Evolutionary conservation across 2,113 vertebrate genomes (phyloP).

Genomic region (Channa argus): DNA sequence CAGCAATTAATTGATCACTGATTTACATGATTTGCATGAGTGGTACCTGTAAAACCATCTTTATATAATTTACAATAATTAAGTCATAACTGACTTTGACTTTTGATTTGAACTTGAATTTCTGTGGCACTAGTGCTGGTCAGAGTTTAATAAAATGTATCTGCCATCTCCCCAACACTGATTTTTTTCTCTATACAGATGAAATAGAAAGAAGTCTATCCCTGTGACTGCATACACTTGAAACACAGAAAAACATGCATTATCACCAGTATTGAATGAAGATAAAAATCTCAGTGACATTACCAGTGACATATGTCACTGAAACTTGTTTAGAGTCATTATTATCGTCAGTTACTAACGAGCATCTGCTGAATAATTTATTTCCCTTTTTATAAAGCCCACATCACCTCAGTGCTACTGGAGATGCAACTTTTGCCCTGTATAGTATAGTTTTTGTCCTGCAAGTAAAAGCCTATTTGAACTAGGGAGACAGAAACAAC

Average conservation of each 20-base stretch:
- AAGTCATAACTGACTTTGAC: background rate
- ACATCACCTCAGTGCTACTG: conserved; percentile 4
- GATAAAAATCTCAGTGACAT: conserved; percentile 1
- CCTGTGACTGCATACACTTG: too few relatives aligned
- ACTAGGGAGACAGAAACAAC: conserved; percentile 27
- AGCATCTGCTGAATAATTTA: too few relatives aligned
- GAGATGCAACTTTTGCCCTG: background rate
- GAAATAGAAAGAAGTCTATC: too few relatives aligned
- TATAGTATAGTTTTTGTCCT: background rate
- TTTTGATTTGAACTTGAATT: background rate
- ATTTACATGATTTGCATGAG: background rate
- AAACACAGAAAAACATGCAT: background rate
- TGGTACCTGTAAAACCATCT: background rate
- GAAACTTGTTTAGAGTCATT: background rate
- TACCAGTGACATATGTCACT: conserved; percentile 1
- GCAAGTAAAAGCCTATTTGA: background rate
- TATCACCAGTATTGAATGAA: background rate
- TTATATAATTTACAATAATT: background rate
- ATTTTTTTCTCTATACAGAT: too few relatives aligned
- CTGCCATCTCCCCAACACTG: background rate
- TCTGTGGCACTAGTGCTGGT: background rate
- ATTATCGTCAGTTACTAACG: too few relatives aligned
- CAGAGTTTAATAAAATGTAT: background rate
- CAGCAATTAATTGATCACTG: background rate
- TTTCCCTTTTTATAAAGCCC: background rate